Evolutionary conservation across 2,888 invertebrate genomes (phyloP), one percentile per base, ranked within the genome.

Genomic region (Aspidiotus rigidus): DNA sequence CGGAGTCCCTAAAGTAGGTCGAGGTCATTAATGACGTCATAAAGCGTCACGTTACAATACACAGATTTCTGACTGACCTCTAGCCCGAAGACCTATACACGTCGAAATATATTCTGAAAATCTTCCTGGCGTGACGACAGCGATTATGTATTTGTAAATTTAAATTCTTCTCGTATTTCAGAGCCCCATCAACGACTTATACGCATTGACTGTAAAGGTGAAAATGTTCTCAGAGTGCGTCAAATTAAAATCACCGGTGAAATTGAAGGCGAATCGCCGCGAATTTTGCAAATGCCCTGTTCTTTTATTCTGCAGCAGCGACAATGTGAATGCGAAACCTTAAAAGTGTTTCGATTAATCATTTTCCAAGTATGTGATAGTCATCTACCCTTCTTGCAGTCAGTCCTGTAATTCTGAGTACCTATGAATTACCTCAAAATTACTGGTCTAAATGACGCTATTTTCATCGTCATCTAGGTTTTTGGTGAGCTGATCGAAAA

Each of bases 241-340:
- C 96, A 96, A 79, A 85, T 94, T 70, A 78, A 84, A 72, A 77
- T 89, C 8, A 78, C 89, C 11, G 88, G 88, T 0, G 82, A 85
- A 71, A 80, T 85, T 15, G 82, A 83, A 70, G 83, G 83, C 7
- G 83, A 83, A 75, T 78, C 80, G 0, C 67, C 67, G 0, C 57
- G 59, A n/a, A 67, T 67, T 15, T 53, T 67, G 13, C 67, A 67
- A 39, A 57, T 59, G 49, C 67, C 67, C 9, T 60, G 44, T 13
- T 59, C 67, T 9, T 53, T 67, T 15, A 44, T 67, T 9, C 73
- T 82, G 16, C 88, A 95, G 73, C 93, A 93, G 76, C 83, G 86
- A 71, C 88, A 91, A 75, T 91, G 94, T 74, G 96, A 96, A 79
- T 83, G 87, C 0, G 96, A 96, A 79, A 96, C 96, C 0, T 80